Base-by-base conservation (phyloP, 2,888 invertebrate genomes). In the Chrysolina americana region DNA sequence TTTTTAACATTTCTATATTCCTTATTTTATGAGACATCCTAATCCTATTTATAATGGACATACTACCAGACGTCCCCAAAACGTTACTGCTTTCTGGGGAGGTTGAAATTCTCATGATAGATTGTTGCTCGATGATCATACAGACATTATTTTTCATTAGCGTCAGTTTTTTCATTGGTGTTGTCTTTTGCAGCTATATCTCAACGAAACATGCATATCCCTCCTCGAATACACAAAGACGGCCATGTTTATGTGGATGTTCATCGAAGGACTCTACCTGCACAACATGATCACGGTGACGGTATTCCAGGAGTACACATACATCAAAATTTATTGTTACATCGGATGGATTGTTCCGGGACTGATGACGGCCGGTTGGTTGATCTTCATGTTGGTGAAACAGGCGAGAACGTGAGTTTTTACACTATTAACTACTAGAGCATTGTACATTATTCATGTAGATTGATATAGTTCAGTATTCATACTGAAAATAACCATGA, bases 241-340 rank as follows among this genome's bases (percentile, higher is more conserved):
- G 0, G 94, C 95, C 0, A 96, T 96, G 92, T 98, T 97, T 85
- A 94, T 95, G 92, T 98, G 98, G 98, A 98, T 98, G 97, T 95
- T 98, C 83, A 94, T 98, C 69, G 98, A 98, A 87, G 98, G 98
- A 0, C 89, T 97, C 15, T 96, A 96, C 85, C 89, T 98, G 28
- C 95, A 98, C 87, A 94, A 93, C 78, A 93, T 96, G 87, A 93
- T 97, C 50, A 94, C 96, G 70, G 92, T 93, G 0, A 92, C 92
- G 8, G 92, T 93, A 0, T 91, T 95, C 81, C 92, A 93, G 84
- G 93, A 92, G 74, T 91, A 92, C 75, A 89, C 89, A 1, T 89
- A 92, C 73, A 93, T 93, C 84, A 91, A 91, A 64, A 83, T 91
- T 11, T 92, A 92, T 82, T 89, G 90, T 71, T 87, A 90, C 75